Evolutionary conservation across 1,140 invertebrate genomes (phyloP).

Genomic region (Drosophila sechellia): DNA sequence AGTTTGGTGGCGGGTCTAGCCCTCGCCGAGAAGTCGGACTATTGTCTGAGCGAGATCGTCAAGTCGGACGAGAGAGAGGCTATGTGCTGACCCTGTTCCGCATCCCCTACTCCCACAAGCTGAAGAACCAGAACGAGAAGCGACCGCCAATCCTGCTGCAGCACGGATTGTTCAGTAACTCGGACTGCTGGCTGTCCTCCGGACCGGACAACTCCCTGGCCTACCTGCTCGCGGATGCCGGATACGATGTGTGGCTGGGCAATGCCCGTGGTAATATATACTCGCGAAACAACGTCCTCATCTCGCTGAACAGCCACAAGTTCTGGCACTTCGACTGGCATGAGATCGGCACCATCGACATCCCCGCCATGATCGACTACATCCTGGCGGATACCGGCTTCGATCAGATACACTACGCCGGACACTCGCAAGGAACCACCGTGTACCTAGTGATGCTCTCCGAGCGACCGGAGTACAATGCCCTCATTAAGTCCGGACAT

Average conservation of each 20-base stretch:
- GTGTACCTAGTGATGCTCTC: constrained; percentile 85
- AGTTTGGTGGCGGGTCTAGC: constrained; percentile 36
- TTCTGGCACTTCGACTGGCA: constrained; percentile 87
- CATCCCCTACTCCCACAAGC: constrained; percentile 69
- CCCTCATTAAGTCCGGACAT: constrained; percentile 86
- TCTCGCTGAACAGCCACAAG: constrained; percentile 80
- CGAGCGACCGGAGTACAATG: constrained; percentile 85
- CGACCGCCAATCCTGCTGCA: constrained; percentile 62
- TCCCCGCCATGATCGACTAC: constrained; percentile 89
- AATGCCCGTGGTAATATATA: constrained; percentile 89
- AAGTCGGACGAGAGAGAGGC: constrained; percentile 61
- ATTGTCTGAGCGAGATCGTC: constrained; percentile 40
- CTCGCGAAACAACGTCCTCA: constrained; percentile 86
- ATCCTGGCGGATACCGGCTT: constrained; percentile 86
- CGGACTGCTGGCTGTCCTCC: constrained; percentile 60
- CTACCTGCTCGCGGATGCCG: constrained; percentile 88
- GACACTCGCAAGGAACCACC: constrained; percentile 87
- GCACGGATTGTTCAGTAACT: constrained; percentile 76
- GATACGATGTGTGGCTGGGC: constrained; percentile 90
- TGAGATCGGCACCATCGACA: constrained; percentile 89
- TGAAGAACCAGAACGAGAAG: constrained; percentile 37
- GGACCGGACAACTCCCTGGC: constrained; percentile 74
- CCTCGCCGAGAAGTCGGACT: constrained; percentile 31
- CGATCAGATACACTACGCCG: constrained; percentile 81
- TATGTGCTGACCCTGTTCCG: constrained; percentile 69